Conservation (phyloP, 1,140 invertebrate species). For the Cepaea nemoralis region DNA sequence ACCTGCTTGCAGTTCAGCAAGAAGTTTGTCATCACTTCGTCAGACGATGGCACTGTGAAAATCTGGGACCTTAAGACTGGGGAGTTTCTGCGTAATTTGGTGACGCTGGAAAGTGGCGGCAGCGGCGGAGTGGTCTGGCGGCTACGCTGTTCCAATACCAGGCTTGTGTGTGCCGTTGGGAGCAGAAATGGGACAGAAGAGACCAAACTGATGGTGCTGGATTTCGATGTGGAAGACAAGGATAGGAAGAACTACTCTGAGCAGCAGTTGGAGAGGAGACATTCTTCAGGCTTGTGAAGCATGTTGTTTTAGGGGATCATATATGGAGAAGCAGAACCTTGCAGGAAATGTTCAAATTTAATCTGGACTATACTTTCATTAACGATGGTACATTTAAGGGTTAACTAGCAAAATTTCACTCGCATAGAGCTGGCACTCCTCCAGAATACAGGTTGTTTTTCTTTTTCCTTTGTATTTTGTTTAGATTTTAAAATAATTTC, state of each 20-base stretch:
- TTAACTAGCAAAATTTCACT: too few relatives aligned
- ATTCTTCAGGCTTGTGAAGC: neutral
- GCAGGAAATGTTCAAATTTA: neutral
- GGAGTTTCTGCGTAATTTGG: constrained; percentile 95
- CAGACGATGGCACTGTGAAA: constrained; percentile 98
- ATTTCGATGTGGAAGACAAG: constrained; percentile 88
- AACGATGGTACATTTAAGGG: too few relatives aligned
- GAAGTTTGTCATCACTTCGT: constrained; percentile 98
- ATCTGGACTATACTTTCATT: too few relatives aligned
- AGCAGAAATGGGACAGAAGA: constrained; percentile 98
- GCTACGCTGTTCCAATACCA: constrained; percentile 94
- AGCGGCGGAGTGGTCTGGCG: constrained; percentile 99
- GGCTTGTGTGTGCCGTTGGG: constrained; percentile 98
- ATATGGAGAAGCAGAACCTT: neutral
- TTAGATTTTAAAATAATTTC: too few relatives aligned
- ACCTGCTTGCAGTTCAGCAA: constrained; percentile 98
- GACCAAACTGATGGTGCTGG: constrained; percentile 96
- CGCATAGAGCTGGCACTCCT: too few relatives aligned
- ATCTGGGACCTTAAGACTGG: constrained; percentile 97
- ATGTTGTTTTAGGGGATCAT: neutral
- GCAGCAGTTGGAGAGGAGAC: constrained; percentile 33
- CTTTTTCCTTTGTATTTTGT: too few relatives aligned
- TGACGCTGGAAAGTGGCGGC: constrained; percentile 92
- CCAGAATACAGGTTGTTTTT: too few relatives aligned
- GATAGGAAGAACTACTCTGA: constrained; percentile 43